Base-by-base conservation (phyloP, 2,113 vertebrate species). In the Proterorhinus semilunaris region DNA sequence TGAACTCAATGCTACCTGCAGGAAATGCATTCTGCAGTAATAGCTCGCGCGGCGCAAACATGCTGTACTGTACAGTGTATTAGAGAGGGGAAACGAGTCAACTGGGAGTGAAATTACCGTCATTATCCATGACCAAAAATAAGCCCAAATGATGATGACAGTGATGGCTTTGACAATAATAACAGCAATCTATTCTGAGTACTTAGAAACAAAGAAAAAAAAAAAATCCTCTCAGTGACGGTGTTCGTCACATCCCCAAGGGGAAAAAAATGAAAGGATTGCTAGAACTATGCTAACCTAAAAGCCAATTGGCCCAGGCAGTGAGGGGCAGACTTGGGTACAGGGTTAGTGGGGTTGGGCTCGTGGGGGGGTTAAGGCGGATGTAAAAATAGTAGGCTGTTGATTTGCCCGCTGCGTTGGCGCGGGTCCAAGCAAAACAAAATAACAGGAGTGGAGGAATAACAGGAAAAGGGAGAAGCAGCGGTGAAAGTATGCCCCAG, bases 381-480 rank as follows among this genome's bases (percentile, higher is more conserved):
- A 87, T 82, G 87, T 90, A 86, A 89, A 88, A 90, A 84, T 89
- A 89, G 85, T 82, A 78, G 76, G 71, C 79, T 75, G 72, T 75
- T 65, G 78, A 81, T 87, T 83, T 86, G 80, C 85, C 87, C 82
- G 57, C 79, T 71, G 80, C 58, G 2, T 86, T 89, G 90, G 89
- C 87, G 0, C 36, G 0, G 73, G 62, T 82, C 90, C 90, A 90
- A 72, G 52, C 58, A 57, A 85, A 90, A 83, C 84, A 88, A 81
- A 86, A 86, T 75, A 82, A 82, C 85, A 85, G 80, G 77, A 86
- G 88, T 87, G 75, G 84, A 88, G 88, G 83, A 91, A 91, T 89
- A 91, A 90, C 89, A 91, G 90, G 89, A 91, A 91, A 87, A 90
- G 90, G 89, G 89, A 91, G 88, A 90, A 88, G 87, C 81, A 66